Conservation (phyloP, 2,888 invertebrate genomes). For the Agrilus mali region DNA sequence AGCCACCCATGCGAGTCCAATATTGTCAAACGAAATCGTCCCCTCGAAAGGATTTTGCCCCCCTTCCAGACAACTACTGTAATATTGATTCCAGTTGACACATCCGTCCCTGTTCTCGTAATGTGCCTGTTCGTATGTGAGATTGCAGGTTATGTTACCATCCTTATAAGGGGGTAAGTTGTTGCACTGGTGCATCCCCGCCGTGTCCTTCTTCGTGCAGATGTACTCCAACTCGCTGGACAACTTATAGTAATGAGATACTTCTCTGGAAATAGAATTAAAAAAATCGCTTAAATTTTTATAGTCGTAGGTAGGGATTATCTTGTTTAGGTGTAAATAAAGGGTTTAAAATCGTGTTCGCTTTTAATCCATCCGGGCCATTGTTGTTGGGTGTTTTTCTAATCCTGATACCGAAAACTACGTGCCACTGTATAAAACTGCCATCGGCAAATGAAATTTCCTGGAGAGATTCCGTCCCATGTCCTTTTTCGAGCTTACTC, state of each 20-base stretch:
- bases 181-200: slow-evolving; percentile 86
- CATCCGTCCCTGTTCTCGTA: slow-evolving; percentile 47
- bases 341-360: too few species aligned
- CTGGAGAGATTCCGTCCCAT: too few species aligned
- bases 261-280: slow-evolving; percentile 39
- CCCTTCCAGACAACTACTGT: slow-evolving; percentile 84
- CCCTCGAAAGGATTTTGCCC: slow-evolving; percentile 97
- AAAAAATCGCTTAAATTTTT: too few species aligned
- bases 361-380: too few species aligned
- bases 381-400: too few species aligned
- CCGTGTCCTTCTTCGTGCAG: slow-evolving; percentile 84
- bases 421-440: too few species aligned
- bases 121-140: slow-evolving; percentile 35
- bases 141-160: slow-evolving; percentile 65
- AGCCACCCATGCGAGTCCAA: slow-evolving; percentile 99
- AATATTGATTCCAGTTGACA: slow-evolving; percentile 98
- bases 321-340: too few species aligned
- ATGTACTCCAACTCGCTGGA: slow-evolving; percentile 92
- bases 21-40: slow-evolving; percentile 99
- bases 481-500: too few species aligned
- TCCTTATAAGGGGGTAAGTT: slow-evolving; percentile 69
- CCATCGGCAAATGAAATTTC: too few species aligned
- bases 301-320: too few species aligned
- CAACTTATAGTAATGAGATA: slow-evolving; percentile 77
- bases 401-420: too few species aligned